Conservation (phyloP, 2,797 vertebrate species). For the Squalus acanthias region DNA sequence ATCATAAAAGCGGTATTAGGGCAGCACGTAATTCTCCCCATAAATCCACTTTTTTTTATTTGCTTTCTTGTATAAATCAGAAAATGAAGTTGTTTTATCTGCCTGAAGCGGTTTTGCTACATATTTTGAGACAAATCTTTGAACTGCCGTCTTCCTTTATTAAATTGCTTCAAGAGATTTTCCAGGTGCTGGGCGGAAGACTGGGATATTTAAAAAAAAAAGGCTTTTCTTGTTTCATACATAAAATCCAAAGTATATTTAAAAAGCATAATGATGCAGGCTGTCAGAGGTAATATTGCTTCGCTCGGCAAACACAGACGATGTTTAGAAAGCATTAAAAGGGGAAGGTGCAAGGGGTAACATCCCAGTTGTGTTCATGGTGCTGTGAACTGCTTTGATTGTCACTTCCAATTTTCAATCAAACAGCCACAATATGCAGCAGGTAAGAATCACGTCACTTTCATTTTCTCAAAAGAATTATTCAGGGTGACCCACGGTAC, state of each 20-base stretch:
- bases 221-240: conserved; percentile 6
- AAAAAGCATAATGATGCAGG: conserved; percentile 5
- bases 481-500: background rate
- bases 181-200: background rate
- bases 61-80: conserved; percentile 31
- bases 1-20: background rate
- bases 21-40: background rate
- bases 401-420: background rate
- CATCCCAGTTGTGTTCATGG: background rate
- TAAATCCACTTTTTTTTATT: conserved; percentile 6
- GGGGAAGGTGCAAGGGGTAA: background rate
- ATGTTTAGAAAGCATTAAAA: background rate
- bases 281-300: conserved; percentile 2
- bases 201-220: conserved; percentile 18
- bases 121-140: conserved; percentile 27
- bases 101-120: background rate
- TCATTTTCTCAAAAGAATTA: background rate
- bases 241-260: background rate
- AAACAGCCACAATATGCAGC: background rate
- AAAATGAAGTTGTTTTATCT: conserved; percentile 29
- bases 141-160: conserved; percentile 29
- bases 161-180: background rate
- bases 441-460: background rate
- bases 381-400: background rate
- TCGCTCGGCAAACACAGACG: background rate